Percentiles rank a stretch among this genome's conserved stretches.
Evolutionary conservation across 2,797 vertebrate species (phyloP).

Genomic region (Tapera naevia): DNA sequence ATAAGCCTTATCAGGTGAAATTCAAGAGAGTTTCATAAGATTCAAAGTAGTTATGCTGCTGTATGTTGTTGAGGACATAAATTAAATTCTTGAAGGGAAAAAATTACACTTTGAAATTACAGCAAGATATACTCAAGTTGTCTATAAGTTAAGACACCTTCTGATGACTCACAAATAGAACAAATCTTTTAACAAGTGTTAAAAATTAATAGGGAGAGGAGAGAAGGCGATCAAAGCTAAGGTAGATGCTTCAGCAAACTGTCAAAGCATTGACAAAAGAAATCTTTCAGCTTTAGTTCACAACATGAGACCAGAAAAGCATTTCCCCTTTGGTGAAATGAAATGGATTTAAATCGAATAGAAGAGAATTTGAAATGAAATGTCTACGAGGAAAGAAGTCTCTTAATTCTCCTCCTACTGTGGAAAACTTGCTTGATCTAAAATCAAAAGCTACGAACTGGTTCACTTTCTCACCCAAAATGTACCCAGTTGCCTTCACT

Average conservation of each 20-base stretch:
- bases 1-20: slow-evolving; percentile 1
- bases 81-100: slow-evolving; percentile 6
- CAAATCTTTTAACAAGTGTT: slow-evolving; percentile 59
- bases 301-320: not conserved
- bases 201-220: slow-evolving; percentile 52
- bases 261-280: not conserved
- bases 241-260: slow-evolving; percentile 16
- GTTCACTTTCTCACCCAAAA: not conserved
- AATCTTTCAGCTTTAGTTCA: slow-evolving; percentile 17
- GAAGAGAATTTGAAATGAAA: not conserved
- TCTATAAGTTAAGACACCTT: slow-evolving; percentile 50
- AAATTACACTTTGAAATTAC: slow-evolving; percentile 43
- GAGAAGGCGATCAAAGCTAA: slow-evolving; percentile 36
- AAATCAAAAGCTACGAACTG: not conserved
- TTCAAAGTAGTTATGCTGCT: not conserved
- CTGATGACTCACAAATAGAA: slow-evolving; percentile 26
- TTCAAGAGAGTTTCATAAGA: not conserved
- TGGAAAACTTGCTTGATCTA: not conserved
- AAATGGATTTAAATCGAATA: not conserved
- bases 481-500: not conserved
- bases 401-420: not conserved
- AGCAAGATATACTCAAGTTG: not conserved
- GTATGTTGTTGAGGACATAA: not conserved
- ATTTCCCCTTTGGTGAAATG: slow-evolving; percentile 5
- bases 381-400: not conserved